These are phyloP conservation scores for Eledone cirrhosa DNA, from an alignment of 2,888 invertebrate genomes.

Conservation along the genomic window DNA sequence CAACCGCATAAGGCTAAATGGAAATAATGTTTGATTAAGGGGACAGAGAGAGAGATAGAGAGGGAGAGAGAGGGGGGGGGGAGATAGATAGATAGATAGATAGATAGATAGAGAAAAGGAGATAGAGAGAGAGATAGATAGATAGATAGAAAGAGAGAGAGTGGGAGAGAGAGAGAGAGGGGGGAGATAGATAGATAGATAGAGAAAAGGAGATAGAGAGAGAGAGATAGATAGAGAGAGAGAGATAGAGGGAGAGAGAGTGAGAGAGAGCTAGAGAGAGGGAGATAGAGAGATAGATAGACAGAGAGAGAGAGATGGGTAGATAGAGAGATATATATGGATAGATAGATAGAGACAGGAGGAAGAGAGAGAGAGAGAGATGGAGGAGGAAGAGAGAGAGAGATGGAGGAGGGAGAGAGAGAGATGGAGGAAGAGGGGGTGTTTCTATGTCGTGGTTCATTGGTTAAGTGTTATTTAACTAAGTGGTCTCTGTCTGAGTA, in stretches of 20 bases:
- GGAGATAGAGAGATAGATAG: too few relatives aligned
- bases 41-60: too few relatives aligned
- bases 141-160: not conserved
- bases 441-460: not conserved
- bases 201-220: too few relatives aligned
- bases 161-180: not conserved
- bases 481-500: too few relatives aligned
- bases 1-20: too few relatives aligned
- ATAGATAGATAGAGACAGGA: not conserved
- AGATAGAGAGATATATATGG: not conserved
- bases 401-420: constrained; percentile 1
- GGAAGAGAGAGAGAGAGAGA: not conserved
- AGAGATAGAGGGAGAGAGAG: not conserved
- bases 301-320: too few relatives aligned
- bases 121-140: too few relatives aligned
- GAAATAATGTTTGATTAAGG: too few relatives aligned
- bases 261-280: not conserved
- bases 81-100: too few relatives aligned
- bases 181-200: not conserved
- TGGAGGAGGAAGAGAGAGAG: not conserved
- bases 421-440: not conserved
- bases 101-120: too few relatives aligned
- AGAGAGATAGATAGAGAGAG: not conserved
- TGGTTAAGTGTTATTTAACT: too few relatives aligned
- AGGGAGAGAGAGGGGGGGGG: not conserved